phyloP scores from a whole-genome alignment of 2,113 vertebrate genomes.

The Nothobranchius furzeri region DNA sequence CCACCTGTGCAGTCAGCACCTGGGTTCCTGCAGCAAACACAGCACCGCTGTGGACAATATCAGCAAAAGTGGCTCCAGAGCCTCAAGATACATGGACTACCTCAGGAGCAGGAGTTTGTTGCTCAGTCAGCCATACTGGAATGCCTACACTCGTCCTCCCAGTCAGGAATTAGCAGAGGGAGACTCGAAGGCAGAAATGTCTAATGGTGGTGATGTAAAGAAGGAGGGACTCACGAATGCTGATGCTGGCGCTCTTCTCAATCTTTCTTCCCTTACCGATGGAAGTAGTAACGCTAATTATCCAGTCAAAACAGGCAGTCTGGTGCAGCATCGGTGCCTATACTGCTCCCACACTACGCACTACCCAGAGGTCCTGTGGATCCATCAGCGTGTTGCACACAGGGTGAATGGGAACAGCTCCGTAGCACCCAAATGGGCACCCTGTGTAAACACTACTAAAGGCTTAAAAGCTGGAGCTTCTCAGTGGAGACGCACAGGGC shows the following conservation, averaged over 20 bases:
- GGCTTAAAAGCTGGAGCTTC: constrained; percentile 76
- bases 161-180: constrained; percentile 45
- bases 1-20: constrained; percentile 71
- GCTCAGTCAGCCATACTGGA: constrained; percentile 79
- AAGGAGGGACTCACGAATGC: constrained; percentile 17
- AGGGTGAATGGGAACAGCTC: constrained; percentile 85
- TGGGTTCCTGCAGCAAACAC: constrained; percentile 50
- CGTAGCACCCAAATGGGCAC: constrained; percentile 87
- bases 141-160: constrained; percentile 52
- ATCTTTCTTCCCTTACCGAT: constrained; percentile 55
- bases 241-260: constrained; percentile 59
- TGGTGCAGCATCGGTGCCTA: constrained; percentile 87
- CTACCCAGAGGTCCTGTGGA: constrained; percentile 95
- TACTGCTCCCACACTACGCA: constrained; percentile 89
- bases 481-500: constrained; percentile 87
- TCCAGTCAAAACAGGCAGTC: constrained; percentile 74
- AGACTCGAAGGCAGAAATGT: constrained; percentile 47
- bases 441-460: constrained; percentile 78
- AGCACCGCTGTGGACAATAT: constrained; percentile 36
- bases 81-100: constrained; percentile 74
- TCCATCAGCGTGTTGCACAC: constrained; percentile 93
- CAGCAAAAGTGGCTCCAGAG: constrained; percentile 67
- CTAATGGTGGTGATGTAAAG: constrained; percentile 42
- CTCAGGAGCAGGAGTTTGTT: constrained; percentile 77
- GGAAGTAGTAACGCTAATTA: neutral